Base-by-base conservation (phyloP, 2,113 vertebrate species). In the Meles meles region DNA sequence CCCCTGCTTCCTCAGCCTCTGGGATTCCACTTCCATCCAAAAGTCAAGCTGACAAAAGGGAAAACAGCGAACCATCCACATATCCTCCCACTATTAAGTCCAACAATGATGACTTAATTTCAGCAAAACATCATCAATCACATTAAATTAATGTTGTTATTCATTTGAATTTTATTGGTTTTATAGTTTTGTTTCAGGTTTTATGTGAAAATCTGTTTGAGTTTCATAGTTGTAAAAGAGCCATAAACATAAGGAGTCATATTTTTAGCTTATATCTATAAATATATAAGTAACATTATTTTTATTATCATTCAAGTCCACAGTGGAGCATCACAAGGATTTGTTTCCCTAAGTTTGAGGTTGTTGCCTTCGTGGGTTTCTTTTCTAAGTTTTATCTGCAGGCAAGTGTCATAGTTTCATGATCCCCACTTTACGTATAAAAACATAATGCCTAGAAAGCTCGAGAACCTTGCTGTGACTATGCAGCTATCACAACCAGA, bases 151-250 rank as follows among this genome's bases (percentile, higher is more conserved):
- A 94, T 92, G 20, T 57, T 84, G 39, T 12, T 92, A 49, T 71
- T 93, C 74, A 95, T 96, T 92, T 97, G n/a, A 92, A 98, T 82
- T 82, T 95, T 92, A 96, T 39, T 94, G 39, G 69, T 71, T 97
- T 94, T 96, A 95, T 92, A 81, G 77, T 90, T 94, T 97, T 97
- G 81, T 95, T 92, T 94, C 83, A 57, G 80, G 91, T 94, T 95
- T 87, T 94, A 82, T 52, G 90, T 77, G 44, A 77, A 97, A 97
- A 96, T 94, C 69, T 88, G 15, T 90, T 77, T 63, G 82, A 65
- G 29, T 83, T 96, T 96, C 80, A 96, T 79, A 85, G 89, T 37
- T 93, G 52, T 92, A 67, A 96, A 94, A 94, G 25, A 83, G 34
- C 14, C 80, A 61, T 88, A 90, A 92, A 34, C 81, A 96, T 83